A percentile compares a stretch with the other conserved stretches of the same genome.
phyloP scores from a whole-genome alignment of 2,797 vertebrate genomes.

The Aeoliscus strigatus region DNA sequence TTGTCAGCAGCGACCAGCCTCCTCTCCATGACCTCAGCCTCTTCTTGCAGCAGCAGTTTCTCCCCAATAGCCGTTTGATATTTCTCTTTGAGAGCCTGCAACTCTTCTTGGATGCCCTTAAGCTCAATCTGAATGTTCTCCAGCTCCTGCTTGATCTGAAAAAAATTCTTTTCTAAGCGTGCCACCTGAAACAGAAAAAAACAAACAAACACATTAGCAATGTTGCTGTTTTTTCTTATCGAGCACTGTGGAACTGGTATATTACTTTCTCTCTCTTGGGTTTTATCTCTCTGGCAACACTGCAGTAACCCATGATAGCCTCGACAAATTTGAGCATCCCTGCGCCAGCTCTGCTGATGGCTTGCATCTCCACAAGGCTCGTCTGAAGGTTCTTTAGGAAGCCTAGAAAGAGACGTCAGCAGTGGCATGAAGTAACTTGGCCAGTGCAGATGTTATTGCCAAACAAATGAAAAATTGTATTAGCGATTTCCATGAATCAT shows the following conservation, averaged over 20 bases:
- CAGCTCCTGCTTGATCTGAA: slow-evolving; percentile 83
- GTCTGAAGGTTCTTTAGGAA: slow-evolving; percentile 86
- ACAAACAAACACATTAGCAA: slow-evolving; percentile 3
- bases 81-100: slow-evolving; percentile 79
- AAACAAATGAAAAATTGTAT: neutral
- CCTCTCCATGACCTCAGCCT: slow-evolving; percentile 92
- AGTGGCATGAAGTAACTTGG: slow-evolving; percentile 1
- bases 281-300: slow-evolving; percentile 87
- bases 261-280: slow-evolving; percentile 93
- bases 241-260: neutral
- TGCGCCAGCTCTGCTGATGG: slow-evolving; percentile 89
- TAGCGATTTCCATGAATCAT: slow-evolving; percentile 3
- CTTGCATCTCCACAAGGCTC: slow-evolving; percentile 87
- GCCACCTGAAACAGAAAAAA: slow-evolving; percentile 88
- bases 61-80: slow-evolving; percentile 84
- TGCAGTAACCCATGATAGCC: slow-evolving; percentile 92
- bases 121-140: slow-evolving; percentile 86
- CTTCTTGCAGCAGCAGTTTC: slow-evolving; percentile 85
- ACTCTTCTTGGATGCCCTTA: slow-evolving; percentile 78
- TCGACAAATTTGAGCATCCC: slow-evolving; percentile 97
- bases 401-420: slow-evolving; percentile 55
- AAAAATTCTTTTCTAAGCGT: slow-evolving; percentile 85
- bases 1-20: slow-evolving; percentile 90
- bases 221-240: neutral
- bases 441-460: neutral